Evolutionary conservation across 1,140 invertebrate genomes (phyloP), one percentile per base, ranked within the genome.

Genomic region (Trichoplusia ni): DNA sequence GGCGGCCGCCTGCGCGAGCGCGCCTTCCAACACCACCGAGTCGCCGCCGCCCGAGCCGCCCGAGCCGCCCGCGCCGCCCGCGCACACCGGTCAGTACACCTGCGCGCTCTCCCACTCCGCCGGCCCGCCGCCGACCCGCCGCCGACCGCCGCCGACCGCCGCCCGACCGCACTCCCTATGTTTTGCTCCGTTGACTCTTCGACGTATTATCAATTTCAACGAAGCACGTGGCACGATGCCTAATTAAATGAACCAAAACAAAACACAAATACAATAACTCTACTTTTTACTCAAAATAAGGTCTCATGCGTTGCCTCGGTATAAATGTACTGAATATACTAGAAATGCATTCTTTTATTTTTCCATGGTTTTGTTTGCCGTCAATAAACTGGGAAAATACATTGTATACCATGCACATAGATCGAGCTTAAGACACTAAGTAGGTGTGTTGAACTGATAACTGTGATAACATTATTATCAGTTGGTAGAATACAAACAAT

Each of bases 1-100:
- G 76, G 80, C 81, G 83, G 68, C 74, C 75, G 78, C 79, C 56
- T 79, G 81, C 82, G 82, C 84, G 72, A 77, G 72, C 79, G 85
- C 85, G 81, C 81, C 77, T 61, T 67, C 77, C 75, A 82, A 84
- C 79, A 67, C 72, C 75, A 83, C 79, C 77, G 78, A 77, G 25
- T 49, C 70, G 61, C 71, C 72, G 70, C 67, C 75, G 64, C 66
- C 75, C 51, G 35, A 38, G 61, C 64, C 73, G 66, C 70, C 74
- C 71, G 73, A 75, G 23, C 66, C 77, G 67, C 69, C 80, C 64
- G 67, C 78, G 23, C 66, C 77, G 67, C 69, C 80, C 64, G 67
- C 78, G 29, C 76, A 81, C 77, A 63, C 81, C 73, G 83, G 84
- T 86, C 82, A 84, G 84, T 87, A 79, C 54, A 66, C 23, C 40